Percentiles rank a stretch among this genome's conserved stretches.
Evolutionary conservation across 2,888 invertebrate genomes (phyloP).

Genomic region (Melinopterus prodromus): DNA sequence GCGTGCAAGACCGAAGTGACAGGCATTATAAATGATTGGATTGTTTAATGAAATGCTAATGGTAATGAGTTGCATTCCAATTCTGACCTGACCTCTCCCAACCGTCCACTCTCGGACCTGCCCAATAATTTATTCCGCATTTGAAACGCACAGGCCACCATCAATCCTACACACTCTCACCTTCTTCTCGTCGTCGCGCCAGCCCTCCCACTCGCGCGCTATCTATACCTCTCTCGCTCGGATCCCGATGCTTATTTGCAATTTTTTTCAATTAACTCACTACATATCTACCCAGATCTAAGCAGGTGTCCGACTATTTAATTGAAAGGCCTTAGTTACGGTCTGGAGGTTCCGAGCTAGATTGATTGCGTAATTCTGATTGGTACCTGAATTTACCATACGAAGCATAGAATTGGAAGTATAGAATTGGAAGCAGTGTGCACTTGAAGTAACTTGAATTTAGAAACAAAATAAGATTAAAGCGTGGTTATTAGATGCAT

Average conservation of each 20-base stretch:
- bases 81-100: slow-evolving; percentile 47
- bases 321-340: neutral
- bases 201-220: neutral
- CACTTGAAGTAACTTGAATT: too few relatives aligned
- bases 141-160: slow-evolving; percentile 18
- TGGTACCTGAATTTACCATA: neutral
- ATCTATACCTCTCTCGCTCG: neutral
- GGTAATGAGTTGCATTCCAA: slow-evolving; percentile 49
- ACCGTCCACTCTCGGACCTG: slow-evolving; percentile 43
- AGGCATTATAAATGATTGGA: slow-evolving; percentile 49
- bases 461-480: too few relatives aligned
- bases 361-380: neutral
- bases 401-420: too few relatives aligned
- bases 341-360: neutral
- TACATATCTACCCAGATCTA: slow-evolving; percentile 4
- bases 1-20: slow-evolving; percentile 40
- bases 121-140: slow-evolving; percentile 44
- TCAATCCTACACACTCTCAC: slow-evolving; percentile 20
- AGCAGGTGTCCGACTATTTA: neutral
- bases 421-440: neutral
- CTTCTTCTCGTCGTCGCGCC: slow-evolving; percentile 11
- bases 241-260: neutral
- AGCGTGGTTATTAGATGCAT: too few relatives aligned
- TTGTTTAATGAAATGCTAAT: slow-evolving; percentile 50
- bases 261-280: neutral